Conservation (phyloP, 2,797 vertebrate genomes). For the Enteromius paludinosus region DNA sequence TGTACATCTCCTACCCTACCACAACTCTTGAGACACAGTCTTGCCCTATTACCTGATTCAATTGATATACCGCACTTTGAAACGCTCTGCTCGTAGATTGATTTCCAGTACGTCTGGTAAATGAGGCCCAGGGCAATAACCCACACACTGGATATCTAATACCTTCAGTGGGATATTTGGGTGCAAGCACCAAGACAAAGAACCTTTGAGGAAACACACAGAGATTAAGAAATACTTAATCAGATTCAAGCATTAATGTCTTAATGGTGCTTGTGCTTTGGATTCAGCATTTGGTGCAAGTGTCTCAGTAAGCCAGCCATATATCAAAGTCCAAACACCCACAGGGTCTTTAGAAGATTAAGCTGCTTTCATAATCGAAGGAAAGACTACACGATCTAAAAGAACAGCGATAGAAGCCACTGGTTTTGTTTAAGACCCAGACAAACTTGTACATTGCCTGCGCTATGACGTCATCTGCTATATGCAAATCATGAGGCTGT, state of each 20-base stretch:
- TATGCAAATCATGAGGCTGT: not conserved
- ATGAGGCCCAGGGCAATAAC: conserved; percentile 5
- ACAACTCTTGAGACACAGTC: conserved; percentile 26
- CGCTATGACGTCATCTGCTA: conserved; percentile 42
- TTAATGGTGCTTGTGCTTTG: conserved; percentile 55
- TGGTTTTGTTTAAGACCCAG: conserved; percentile 32
- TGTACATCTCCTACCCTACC: conserved; percentile 36
- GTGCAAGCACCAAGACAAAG: conserved; percentile 60
- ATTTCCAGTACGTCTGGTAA: conserved; percentile 43
- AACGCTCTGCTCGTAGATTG: not conserved
- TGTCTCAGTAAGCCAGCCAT: conserved; percentile 16
- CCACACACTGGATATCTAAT: conserved; percentile 35
- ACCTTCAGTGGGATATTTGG: conserved; percentile 25
- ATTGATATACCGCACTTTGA: conserved; percentile 16
- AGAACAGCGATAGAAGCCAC: conserved; percentile 2
- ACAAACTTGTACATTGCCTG: not conserved
- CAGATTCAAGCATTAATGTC: conserved; percentile 64
- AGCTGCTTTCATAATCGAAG: conserved; percentile 17
- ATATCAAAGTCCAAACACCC: conserved; percentile 24
- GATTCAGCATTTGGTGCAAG: conserved; percentile 55
- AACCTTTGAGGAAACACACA: conserved; percentile 58
- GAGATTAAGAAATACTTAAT: conserved; percentile 72
- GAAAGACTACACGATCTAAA: conserved; percentile 11
- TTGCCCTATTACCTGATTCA: conserved; percentile 16
- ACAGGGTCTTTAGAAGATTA: conserved; percentile 21